Base-by-base conservation (phyloP, 37 sponge, comb jelly and placozoan genomes). In the Bolinopsis microptera region DNA sequence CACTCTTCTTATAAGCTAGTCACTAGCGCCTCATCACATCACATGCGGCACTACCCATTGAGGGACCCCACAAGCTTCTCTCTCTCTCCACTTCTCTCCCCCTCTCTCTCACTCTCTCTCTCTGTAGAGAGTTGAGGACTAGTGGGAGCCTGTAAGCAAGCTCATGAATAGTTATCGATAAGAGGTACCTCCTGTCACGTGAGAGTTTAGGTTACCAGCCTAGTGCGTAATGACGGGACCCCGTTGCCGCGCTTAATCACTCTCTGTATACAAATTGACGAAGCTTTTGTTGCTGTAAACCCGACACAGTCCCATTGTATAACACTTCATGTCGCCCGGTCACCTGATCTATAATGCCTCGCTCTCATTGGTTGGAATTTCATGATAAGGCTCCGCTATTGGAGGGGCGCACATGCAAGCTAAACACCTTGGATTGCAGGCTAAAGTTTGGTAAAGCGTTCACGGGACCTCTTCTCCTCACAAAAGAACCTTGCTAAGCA, bases 391-490 rank as follows among this genome's bases (percentile, higher is more conserved):
- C 61, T 18, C 61, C 5, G 61, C 61, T 48, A 48, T 48, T 48
- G 61, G 61, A 48, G 61, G 61, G 61, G 61, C 36, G 32, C 80
- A 27, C 80, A 77, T 77, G 80, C 80, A 77, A 77, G 80, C 80
- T 77, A 77, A 77, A 32, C 80, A 77, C 80, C 80, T 77, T 77
- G 80, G 80, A 77, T 77, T 77, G 33, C 21, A 77, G 80, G 32
- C 80, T 77, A 77, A 77, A 77, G 80, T 77, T 77, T 77, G 80
- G 80, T 32, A 77, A 77, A 77, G 80, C 80, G 80, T 77, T 77
- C 32, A 77, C 80, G 80, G 80, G 33, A 77, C 80, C 61, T 27
- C 80, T 32, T 77, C 80, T 0, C 36, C 80, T 77, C 80, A 77
- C 80, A 77, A 77, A 32, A 77, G 80, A 28, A 77, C 9, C 80